A percentile compares a stretch with the other conserved stretches of the same genome.
phyloP scores from a whole-genome alignment of 2,113 vertebrate genomes.

The Oncorhynchus clarkii region DNA sequence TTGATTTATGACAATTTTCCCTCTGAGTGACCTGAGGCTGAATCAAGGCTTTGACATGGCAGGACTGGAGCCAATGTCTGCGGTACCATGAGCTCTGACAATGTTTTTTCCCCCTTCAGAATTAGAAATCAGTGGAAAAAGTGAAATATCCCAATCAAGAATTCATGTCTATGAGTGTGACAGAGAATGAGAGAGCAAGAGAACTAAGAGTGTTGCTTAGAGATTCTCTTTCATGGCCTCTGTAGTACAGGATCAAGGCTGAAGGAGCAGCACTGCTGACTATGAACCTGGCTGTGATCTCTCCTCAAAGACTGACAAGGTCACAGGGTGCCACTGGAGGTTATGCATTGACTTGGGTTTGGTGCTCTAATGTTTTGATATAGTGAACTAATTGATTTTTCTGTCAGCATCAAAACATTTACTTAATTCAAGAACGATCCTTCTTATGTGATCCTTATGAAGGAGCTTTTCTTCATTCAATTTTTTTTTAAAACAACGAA shows the following conservation, averaged over 20 bases:
- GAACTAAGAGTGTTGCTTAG: not conserved
- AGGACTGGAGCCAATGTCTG: not conserved
- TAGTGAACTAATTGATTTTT: not conserved
- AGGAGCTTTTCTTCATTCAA: not conserved
- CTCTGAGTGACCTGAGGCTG: conserved; percentile 3
- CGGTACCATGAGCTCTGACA: not conserved
- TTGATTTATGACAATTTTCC: conserved; percentile 10
- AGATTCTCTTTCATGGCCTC: not conserved
- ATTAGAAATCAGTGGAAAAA: not conserved
- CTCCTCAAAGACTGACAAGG: not conserved
- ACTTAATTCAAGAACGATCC: too few species aligned
- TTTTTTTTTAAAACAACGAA: too few species aligned
- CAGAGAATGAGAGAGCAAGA: not conserved
- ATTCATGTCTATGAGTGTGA: not conserved
- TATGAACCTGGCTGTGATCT: conserved; percentile 1
- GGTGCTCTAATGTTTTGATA: not conserved
- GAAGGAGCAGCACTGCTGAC: not conserved
- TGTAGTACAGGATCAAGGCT: not conserved
- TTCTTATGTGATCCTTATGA: too few species aligned
- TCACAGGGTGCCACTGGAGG: not conserved
- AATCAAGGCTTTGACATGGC: not conserved
- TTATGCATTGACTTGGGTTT: not conserved
- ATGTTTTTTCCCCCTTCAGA: not conserved
- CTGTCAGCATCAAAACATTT: not conserved
- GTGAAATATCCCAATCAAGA: not conserved